Conservation (phyloP, 2,113 vertebrate genomes). For the Gavia stellata region DNA sequence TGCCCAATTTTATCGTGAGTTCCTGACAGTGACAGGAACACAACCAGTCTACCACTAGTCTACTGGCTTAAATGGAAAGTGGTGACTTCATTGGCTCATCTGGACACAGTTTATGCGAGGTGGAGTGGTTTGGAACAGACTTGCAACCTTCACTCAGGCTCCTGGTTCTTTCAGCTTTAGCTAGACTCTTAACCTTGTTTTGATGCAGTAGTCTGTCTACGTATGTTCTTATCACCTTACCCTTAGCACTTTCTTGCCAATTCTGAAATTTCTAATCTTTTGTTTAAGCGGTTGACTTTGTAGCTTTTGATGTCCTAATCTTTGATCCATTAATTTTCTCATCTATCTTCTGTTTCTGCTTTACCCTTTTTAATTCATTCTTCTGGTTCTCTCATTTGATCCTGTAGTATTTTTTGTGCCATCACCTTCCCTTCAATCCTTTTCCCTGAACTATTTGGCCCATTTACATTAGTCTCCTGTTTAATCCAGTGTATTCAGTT, state of each 20-base stretch:
- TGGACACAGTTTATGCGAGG: not conserved
- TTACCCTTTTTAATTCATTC: not conserved
- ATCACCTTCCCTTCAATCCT: not conserved
- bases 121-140: not conserved
- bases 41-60: not conserved
- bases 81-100: not conserved
- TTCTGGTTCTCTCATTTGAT: not conserved
- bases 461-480: not conserved
- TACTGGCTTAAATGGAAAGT: not conserved
- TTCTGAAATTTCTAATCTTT: constrained; percentile 2
- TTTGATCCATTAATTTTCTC: constrained; percentile 18
- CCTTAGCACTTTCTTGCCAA: not conserved
- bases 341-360: not conserved
- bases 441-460: not conserved
- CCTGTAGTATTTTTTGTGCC: not conserved
- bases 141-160: not conserved
- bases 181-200: not conserved
- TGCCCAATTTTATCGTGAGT: not conserved
- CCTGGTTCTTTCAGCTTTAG: not conserved
- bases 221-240: not conserved
- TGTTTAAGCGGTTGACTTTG: not conserved
- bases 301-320: not conserved
- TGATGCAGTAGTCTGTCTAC: not conserved
- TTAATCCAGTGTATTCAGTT: not conserved
- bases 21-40: not conserved